Evolutionary conservation across 1,140 invertebrate species (phyloP).

Genomic region (Brachionus paranguensis): DNA sequence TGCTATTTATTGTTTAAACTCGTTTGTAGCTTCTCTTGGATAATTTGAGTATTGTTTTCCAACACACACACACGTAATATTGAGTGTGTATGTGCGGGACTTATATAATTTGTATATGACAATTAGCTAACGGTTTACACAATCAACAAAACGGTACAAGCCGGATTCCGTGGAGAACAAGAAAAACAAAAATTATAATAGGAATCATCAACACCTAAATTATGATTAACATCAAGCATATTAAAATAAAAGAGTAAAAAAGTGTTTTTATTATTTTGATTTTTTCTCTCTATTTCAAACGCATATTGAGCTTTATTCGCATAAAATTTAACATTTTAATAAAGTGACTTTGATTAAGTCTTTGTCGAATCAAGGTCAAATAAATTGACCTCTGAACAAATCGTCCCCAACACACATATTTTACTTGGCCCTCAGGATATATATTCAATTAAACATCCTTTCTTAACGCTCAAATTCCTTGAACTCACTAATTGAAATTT

Average conservation of each 20-base stretch:
- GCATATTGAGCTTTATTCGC: slow-evolving; percentile 2
- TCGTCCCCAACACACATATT: background rate
- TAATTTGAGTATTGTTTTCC: background rate
- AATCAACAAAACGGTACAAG: background rate
- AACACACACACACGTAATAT: background rate
- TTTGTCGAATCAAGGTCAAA: background rate
- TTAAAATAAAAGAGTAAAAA: background rate
- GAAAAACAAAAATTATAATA: slow-evolving; percentile 2
- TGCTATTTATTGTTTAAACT: slow-evolving; percentile 11
- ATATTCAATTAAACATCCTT: background rate
- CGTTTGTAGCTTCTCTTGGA: background rate
- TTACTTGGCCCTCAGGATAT: background rate
- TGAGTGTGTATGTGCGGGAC: background rate
- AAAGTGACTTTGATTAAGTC: slow-evolving; percentile 14
- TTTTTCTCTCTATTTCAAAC: background rate
- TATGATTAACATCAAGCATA: slow-evolving; percentile 28
- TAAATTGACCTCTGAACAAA: background rate
- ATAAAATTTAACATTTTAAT: background rate
- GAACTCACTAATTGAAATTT: background rate
- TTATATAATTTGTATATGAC: background rate
- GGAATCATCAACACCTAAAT: slow-evolving; percentile 24
- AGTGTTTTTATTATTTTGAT: background rate
- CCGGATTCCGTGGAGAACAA: background rate
- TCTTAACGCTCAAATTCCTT: background rate
- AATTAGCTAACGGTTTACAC: slow-evolving; percentile 8